Base-by-base conservation (phyloP, 53 echinoderm and acorn worm genomes). In the Stichopus horrens region DNA sequence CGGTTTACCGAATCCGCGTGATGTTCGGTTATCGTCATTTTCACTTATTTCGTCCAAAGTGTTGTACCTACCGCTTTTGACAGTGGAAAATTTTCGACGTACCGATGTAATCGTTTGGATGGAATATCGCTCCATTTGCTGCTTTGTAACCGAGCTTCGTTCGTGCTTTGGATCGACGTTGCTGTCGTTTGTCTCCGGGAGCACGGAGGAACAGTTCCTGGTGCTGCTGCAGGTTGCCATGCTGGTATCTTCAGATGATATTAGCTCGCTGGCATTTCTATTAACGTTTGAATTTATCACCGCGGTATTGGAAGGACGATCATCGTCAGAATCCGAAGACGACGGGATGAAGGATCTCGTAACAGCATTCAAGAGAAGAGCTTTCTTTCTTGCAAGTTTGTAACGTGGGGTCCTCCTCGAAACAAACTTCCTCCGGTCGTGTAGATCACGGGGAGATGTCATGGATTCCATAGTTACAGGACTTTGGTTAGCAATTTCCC, bases 321-420 rank as follows among this genome's bases (percentile, higher is more conserved):
- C 55, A 57, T 66, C 67, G 9, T 85, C 85, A 58, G 66, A 37
- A 20, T 85, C 85, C 16, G 85, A 18, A n/a, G 71, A 85, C 7
- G 53, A 21, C 8, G 85, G 52, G 4, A 85, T 23, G 22, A 85
- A 65, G 13, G 60, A 63, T 52, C 23, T 85, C 66, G 52, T 7
- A 51, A 5, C 5, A 22, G 85, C 52, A 23, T 65, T 85, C 10
- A 85, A 18, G 23, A 85, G 65, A 20, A 52, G 65, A 0, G 57
- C 85, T 52, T 85, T 85, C 85, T 85, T 85, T 23, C 23, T 65
- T 14, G 85, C 85, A 7, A 85, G 85, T 85, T 85, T 85, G 18
- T 53, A 52, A 2, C 7, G 23, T 0, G 85, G 67, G 4, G 85
- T 85, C 21, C 85, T 63, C 7, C 52, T 52, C 16, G 85, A 85